Percentiles rank a stretch among this genome's conserved stretches.
Conservation (phyloP, 1,140 invertebrate species). For the Alviniconcha marisindica region DNA sequence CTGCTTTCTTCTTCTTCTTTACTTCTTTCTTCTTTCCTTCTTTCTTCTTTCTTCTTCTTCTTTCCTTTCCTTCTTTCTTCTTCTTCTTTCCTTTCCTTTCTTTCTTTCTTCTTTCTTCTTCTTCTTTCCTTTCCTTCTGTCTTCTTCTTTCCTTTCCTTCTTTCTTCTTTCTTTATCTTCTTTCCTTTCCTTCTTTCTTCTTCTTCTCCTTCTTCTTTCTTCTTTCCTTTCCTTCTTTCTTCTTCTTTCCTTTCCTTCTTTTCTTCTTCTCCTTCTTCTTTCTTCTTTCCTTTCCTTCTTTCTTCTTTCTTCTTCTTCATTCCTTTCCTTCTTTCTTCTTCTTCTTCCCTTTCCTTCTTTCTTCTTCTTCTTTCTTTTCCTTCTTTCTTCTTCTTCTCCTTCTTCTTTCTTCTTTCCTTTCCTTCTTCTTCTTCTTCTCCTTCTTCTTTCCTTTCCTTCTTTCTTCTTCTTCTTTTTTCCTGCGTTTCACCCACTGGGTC, state of each 20-base stretch:
- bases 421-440: too few species aligned
- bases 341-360: neutral
- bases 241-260: constrained; percentile 17
- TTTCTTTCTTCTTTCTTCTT: constrained; percentile 1
- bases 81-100: neutral
- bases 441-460: too few species aligned
- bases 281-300: neutral
- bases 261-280: constrained; percentile 13
- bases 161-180: neutral
- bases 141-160: too few species aligned
- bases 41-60: too few species aligned
- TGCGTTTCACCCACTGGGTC: too few species aligned
- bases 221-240: neutral
- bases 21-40: neutral
- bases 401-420: too few species aligned
- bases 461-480: too few species aligned
- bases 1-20: neutral
- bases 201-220: neutral
- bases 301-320: neutral
- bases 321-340: neutral
- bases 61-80: too few species aligned
- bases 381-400: neutral
- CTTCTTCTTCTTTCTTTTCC: neutral
- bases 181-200: neutral
- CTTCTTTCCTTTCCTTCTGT: neutral